These are phyloP conservation scores for Lithobius niger DNA, from an alignment of 1,140 invertebrate species.

Conservation along the genomic window DNA sequence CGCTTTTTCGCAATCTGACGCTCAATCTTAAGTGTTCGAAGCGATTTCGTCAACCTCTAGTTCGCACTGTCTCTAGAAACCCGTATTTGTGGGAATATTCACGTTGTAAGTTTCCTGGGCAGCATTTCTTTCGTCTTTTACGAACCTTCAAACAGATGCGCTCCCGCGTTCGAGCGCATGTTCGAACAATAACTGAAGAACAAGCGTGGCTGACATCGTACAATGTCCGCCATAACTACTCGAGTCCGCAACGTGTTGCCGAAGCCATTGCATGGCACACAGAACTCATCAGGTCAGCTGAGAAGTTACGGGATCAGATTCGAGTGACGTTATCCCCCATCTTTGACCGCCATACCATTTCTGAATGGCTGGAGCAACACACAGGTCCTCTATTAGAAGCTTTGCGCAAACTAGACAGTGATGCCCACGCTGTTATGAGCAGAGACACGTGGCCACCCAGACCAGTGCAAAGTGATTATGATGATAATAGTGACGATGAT, in stretches of 20 bases:
- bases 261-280: slow-evolving; percentile 20
- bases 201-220: slow-evolving; percentile 30
- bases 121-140: slow-evolving; percentile 22
- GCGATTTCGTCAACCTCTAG: slow-evolving; percentile 28
- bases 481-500: no score
- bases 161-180: slow-evolving; percentile 18
- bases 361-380: slow-evolving; percentile 28
- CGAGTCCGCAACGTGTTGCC: slow-evolving; percentile 30
- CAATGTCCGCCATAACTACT: slow-evolving; percentile 27
- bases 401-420: no score
- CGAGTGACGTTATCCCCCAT: slow-evolving; percentile 21
- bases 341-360: slow-evolving; percentile 26
- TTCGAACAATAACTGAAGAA: slow-evolving; percentile 20
- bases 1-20: slow-evolving; percentile 38
- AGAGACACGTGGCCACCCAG: no score
- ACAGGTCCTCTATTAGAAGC: no score
- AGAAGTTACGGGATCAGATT: slow-evolving; percentile 19
- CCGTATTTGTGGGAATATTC: slow-evolving; percentile 25
- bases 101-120: slow-evolving; percentile 26
- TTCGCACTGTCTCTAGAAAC: slow-evolving; percentile 23
- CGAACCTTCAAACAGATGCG: slow-evolving; percentile 19
- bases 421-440: no score
- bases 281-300: slow-evolving; percentile 17
- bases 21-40: slow-evolving; percentile 39
- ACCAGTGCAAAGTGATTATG: no score